phyloP scores from a whole-genome alignment of 2,113 vertebrate species.

The Onychorhynchus coronatus region DNA sequence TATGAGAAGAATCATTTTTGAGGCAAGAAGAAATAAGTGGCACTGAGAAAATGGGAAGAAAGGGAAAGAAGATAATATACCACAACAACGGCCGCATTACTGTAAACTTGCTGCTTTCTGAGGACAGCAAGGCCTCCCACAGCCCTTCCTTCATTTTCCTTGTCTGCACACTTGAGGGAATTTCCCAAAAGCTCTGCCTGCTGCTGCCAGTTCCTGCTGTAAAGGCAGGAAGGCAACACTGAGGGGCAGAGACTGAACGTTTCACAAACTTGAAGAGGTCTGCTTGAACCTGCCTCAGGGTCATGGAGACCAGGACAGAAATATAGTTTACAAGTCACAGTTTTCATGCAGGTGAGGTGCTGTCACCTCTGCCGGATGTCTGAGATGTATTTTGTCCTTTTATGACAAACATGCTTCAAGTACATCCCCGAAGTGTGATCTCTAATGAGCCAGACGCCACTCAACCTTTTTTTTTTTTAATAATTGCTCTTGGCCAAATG shows the following conservation, averaged over 20 bases:
- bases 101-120: background rate
- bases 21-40: background rate
- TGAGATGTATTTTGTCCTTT: background rate
- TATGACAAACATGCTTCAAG: background rate
- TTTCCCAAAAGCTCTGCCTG: background rate
- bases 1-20: background rate
- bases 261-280: background rate
- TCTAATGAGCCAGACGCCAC: background rate
- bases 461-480: background rate
- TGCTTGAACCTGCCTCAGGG: background rate
- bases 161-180: background rate
- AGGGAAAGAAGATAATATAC: background rate
- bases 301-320: background rate
- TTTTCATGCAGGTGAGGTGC: background rate
- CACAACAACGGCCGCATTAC: background rate
- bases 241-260: background rate
- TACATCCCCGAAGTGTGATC: fast-evolving
- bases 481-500: background rate
- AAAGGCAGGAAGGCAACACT: fast-evolving
- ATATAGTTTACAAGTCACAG: background rate
- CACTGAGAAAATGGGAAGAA: background rate
- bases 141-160: background rate
- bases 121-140: background rate
- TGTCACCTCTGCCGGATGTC: background rate
- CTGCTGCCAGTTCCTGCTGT: background rate